Base-by-base conservation (phyloP, 1,140 invertebrate genomes). In the Asbolus verrucosus region DNA sequence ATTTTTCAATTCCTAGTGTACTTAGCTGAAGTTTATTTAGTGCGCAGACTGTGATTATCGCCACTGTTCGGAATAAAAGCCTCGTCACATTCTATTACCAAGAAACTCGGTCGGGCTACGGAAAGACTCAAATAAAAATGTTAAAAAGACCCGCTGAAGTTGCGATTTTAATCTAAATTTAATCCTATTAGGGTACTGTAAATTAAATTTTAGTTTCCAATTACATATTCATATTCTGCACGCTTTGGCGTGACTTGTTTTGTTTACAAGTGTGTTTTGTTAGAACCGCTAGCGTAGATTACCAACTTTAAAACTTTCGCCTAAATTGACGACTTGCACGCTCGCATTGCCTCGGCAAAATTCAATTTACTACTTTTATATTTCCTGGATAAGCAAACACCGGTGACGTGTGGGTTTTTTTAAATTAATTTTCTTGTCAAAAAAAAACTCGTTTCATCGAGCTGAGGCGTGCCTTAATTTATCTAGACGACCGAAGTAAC, bases 181-280 rank as follows among this genome's bases (percentile, higher is more conserved):
- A 72, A 72, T 72, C 70, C 54, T 54, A 72, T 72, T 72, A 69
- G 38, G 70, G 46, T 36, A 63, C 19, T 72, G 70, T 69, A 72
- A 72, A 72, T 72, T 69, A 69, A 72, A 72, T 72, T 72, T 69
- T 43, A 72, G 60, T 67, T 72, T 62, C 46, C 66, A 72, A 72
- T 72, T 72, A 72, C 70, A 72, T 72, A 72, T 72, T 72, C 70
- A 72, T 72, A 72, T 69, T 68, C 39, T 50, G 62, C 27, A 63
- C 63, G 21, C 11, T 16, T 8, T 50, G 43, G 30, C 39, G 39
- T 50, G 61, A 66, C 61, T 60, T 54, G 59, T 43, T 67, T 67
- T 71, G 63, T 71, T 59, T 67, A 71, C 63, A 50, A 66, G 43
- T 54, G 60, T 38, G 39, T 70, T 67, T 70, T 38, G 60, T 27